Conservation (phyloP, 2,797 vertebrate species). For the Triplophysa yarkandensis region DNA sequence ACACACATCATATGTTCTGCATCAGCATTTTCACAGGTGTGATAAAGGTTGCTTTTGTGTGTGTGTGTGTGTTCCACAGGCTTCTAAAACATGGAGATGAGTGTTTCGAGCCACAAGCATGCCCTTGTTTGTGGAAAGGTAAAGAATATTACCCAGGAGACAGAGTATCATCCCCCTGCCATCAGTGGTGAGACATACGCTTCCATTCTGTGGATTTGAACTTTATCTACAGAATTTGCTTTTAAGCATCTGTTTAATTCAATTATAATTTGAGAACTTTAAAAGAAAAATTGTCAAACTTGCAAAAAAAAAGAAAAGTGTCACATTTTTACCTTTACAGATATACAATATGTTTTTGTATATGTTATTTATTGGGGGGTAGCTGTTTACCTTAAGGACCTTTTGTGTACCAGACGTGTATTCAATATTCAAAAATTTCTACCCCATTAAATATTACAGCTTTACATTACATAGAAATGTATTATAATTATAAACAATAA, state of each 20-base stretch:
- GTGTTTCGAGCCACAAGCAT: constrained; percentile 85
- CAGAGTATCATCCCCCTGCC: constrained; percentile 86
- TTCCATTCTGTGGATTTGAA: constrained; percentile 14
- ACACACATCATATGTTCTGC: no score
- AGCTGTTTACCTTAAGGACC: no score
- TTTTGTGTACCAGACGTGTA: no score
- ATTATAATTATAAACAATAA: no score
- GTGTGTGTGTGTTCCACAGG: constrained; percentile 66
- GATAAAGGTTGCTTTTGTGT: constrained; percentile 20
- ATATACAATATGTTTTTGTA: no score
- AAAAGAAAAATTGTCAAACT: no score
- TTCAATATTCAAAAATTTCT: no score
- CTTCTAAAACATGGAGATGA: constrained; percentile 90
- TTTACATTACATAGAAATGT: no score
- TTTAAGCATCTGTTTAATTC: neutral
- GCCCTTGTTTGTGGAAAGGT: constrained; percentile 95
- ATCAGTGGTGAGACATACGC: constrained; percentile 84
- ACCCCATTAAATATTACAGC: no score
- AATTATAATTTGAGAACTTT: neutral
- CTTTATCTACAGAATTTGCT: neutral
- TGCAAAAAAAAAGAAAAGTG: no score
- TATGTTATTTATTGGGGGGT: no score
- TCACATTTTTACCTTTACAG: no score
- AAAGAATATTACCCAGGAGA: constrained; percentile 96
- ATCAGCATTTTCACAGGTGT: neutral